phyloP scores from a whole-genome alignment of 1,140 invertebrate species.

The Apis mellifera region Amel_HAv3.1 CM009935.2:8187001-8187500 shows the following conservation, averaged over 20 bases:
- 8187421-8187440: not conserved
- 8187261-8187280: no score
- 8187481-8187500: not conserved
- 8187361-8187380: not conserved
- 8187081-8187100: slow-evolving; percentile 32
- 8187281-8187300: no score
- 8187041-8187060: slow-evolving; percentile 36
- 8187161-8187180: not conserved
- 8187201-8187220: no score
- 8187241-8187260: no score
- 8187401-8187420: not conserved
- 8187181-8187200: no score
- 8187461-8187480: not conserved
- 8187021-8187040: slow-evolving; percentile 53
- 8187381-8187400: not conserved
- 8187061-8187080: slow-evolving; percentile 16
- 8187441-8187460: not conserved
- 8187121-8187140: not conserved
- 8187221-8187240: no score
- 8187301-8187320: no score
- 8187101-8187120: not conserved
- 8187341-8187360: not conserved
- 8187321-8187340: no score
- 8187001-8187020: slow-evolving; percentile 1
- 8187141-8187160: not conserved